Evolutionary conservation across 2,888 invertebrate species (phyloP), one percentile per base, ranked within the genome.

Genomic region (Reticulitermes lucifugus): DNA sequence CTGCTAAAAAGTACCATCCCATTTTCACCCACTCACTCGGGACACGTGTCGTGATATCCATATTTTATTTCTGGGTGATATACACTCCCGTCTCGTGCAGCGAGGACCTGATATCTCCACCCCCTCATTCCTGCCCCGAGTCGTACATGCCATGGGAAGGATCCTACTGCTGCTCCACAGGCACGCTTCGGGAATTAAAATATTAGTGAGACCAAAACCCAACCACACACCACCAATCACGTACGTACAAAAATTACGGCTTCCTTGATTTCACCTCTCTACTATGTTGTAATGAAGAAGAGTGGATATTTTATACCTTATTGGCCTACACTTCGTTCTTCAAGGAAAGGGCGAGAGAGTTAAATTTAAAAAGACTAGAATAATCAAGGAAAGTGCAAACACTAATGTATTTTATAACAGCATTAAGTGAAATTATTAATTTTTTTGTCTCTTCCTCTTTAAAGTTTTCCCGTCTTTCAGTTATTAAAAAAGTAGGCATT

Each of bases 151-250:
- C 65, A n/a, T 25, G 70, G 46, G 70, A 71, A 65, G 82, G 60
- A 75, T 5, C 71, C 84, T 41, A 46, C 60, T 5, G 43, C 10
- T 29, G n/a, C 29, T 21, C 60, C 21, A 35, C 41, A 22, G 80
- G 84, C 86, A 86, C 86, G 86, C 82, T 51, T 81, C n/a, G 55
- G 86, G 86, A 84, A 86, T 86, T 86, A 86, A 86, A 86, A 86
- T 84, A 86, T 86, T 84, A 86, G 84, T 60, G 84, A 29, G 59
- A 10, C 55, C 9, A 73, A 83, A 83, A 85, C 70, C 85, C 77
- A 75, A n/a, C 77, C 75, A 46, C 59, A n/a, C 65, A 43, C 70
- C 83, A 51, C 46, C 85, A 77, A 82, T 82, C 82, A 82, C 85
- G 85, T 85, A 75, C 55, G 22, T 35, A 12, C 12, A 82, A 55